These are phyloP conservation scores for Pogona vitticeps DNA, from an alignment of 2,113 vertebrate species.

Conservation along the genomic window DNA sequence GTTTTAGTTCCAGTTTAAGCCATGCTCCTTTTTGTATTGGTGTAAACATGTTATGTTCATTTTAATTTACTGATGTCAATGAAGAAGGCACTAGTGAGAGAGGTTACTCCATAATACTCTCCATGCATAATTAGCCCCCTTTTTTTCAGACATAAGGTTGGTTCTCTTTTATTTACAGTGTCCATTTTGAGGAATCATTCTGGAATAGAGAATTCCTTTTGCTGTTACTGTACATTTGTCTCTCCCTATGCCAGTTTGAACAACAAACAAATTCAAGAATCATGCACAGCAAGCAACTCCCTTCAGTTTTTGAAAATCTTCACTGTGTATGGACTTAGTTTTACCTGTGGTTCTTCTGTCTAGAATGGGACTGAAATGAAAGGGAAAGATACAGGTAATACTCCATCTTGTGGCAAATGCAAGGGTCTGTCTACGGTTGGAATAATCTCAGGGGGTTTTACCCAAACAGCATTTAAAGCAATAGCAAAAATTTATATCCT, in stretches of 20 bases:
- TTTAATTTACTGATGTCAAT: conserved; percentile 25
- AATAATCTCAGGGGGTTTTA: neutral
- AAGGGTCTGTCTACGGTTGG: neutral
- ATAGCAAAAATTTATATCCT: too few relatives aligned
- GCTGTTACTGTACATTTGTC: neutral
- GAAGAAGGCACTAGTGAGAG: neutral
- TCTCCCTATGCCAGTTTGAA: neutral
- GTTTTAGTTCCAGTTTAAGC: neutral
- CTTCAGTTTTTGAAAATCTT: neutral
- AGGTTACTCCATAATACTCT: neutral
- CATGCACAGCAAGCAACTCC: neutral
- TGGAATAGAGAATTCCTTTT: neutral
- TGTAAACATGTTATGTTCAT: conserved; percentile 32
- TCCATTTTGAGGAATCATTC: neutral
- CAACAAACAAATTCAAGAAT: too few relatives aligned
- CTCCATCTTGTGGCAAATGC: neutral
- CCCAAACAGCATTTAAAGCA: too few relatives aligned
- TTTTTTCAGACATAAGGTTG: neutral
- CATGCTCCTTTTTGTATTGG: neutral
- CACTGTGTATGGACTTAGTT: neutral
- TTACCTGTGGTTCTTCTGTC: neutral
- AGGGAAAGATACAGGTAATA: neutral
- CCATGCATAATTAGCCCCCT: neutral
- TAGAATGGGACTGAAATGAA: neutral
- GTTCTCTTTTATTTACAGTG: neutral